phyloP scores from a whole-genome alignment of 2,888 invertebrate species.

The Idaea aversata region DNA sequence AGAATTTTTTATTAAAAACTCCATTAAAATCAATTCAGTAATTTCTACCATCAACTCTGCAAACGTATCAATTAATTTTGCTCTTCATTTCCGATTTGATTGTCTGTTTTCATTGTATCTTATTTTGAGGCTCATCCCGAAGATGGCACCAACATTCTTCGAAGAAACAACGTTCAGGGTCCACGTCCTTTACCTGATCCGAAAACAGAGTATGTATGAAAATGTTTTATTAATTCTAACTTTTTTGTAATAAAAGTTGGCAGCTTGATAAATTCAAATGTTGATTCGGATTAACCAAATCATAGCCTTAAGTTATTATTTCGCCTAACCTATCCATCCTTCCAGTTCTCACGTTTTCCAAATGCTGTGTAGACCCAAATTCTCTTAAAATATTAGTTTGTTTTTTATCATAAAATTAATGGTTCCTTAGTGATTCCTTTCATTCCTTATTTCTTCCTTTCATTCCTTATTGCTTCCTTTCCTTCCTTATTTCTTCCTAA shows the following conservation, averaged over 20 bases:
- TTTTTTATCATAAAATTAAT: too few species aligned
- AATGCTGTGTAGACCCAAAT: not conserved
- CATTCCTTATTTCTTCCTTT: not conserved
- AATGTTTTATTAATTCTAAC: constrained; percentile 12
- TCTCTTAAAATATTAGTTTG: too few species aligned
- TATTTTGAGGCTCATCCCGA: constrained; percentile 54
- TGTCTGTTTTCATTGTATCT: not conserved
- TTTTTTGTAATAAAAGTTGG: not conserved
- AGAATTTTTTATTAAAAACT: not conserved
- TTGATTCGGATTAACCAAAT: not conserved
- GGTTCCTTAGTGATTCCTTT: too few species aligned
- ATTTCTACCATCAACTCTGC: not conserved
- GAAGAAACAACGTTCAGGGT: constrained; percentile 34
- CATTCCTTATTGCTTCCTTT: constrained; percentile 1
- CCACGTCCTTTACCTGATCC: constrained; percentile 31
- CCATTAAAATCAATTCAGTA: not conserved
- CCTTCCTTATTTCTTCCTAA: not conserved
- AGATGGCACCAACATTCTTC: constrained; percentile 33
- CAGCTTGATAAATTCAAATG: not conserved
- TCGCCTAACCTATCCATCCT: too few species aligned
- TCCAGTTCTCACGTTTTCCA: too few species aligned
- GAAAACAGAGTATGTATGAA: constrained; percentile 45
- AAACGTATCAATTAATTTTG: not conserved
- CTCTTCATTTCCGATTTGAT: not conserved
- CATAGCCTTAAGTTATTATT: too few species aligned